Percentiles rank a stretch among this genome's conserved stretches.
Evolutionary conservation across 2,888 invertebrate genomes (phyloP).

Genomic region (Hypena proboscidalis): DNA sequence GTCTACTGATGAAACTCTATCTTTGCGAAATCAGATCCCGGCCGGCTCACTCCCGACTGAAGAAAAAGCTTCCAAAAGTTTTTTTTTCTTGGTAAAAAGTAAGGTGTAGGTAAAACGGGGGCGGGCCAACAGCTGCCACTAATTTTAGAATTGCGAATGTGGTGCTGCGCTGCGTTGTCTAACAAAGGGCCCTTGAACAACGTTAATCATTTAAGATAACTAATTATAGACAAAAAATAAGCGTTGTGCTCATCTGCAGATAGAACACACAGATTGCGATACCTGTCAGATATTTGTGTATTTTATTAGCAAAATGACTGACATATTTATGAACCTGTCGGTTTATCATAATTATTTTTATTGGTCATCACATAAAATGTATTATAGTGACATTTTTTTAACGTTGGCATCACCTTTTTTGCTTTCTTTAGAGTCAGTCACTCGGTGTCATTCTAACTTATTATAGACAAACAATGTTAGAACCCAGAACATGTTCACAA

Average conservation of each 20-base stretch:
- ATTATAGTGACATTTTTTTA: no score
- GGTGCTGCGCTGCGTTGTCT: constrained; percentile 40
- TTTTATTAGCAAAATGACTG: no score
- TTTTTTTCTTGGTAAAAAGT: constrained; percentile 67
- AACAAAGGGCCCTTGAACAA: constrained; percentile 47
- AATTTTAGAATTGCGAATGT: constrained; percentile 66
- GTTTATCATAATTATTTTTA: no score
- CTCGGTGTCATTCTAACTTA: no score
- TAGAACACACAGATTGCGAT: constrained; percentile 7
- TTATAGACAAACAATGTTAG: no score
- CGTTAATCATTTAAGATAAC: constrained; percentile 48
- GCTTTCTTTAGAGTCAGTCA: no score
- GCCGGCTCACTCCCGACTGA: constrained; percentile 54
- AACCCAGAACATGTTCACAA: no score
- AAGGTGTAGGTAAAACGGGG: constrained; percentile 61
- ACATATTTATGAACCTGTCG: no score
- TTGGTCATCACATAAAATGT: no score
- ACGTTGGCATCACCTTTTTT: no score
- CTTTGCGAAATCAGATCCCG: constrained; percentile 77
- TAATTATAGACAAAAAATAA: constrained; percentile 37
- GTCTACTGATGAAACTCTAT: constrained; percentile 76
- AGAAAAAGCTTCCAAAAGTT: constrained; percentile 58
- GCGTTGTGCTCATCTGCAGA: constrained; percentile 11
- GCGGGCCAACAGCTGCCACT: constrained; percentile 68
- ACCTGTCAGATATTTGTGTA: constrained; percentile 16